phyloP scores from a whole-genome alignment of 2,113 vertebrate species.

The Centrocercus urophasianus region DNA sequence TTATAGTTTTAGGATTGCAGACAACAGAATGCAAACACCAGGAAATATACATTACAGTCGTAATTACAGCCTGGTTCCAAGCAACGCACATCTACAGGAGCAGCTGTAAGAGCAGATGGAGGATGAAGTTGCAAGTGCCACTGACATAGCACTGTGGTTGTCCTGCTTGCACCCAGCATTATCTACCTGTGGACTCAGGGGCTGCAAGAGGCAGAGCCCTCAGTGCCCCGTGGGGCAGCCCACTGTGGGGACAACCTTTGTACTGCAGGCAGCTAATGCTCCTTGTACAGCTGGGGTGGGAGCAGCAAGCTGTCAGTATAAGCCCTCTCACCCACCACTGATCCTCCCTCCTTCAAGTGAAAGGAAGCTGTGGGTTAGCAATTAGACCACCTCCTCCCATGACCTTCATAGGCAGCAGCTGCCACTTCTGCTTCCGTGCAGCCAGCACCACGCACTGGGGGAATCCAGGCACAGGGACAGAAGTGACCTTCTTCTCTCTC shows the following conservation, averaged over 20 bases:
- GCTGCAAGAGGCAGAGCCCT: too few relatives aligned
- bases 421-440: background rate
- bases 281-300: background rate
- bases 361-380: background rate
- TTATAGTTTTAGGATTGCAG: background rate
- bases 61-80: background rate
- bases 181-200: background rate
- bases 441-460: background rate
- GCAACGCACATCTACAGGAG: background rate
- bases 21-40: background rate
- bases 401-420: background rate
- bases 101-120: slow-evolving; percentile 8
- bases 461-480: background rate
- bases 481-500: background rate
- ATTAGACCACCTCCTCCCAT: background rate
- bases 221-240: background rate
- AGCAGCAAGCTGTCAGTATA: background rate
- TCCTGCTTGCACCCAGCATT: background rate
- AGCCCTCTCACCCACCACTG: background rate
- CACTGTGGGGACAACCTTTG: background rate
- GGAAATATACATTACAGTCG: background rate
- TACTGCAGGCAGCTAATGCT: too few relatives aligned
- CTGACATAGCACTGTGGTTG: fast-evolving
- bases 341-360: background rate
- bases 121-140: background rate